Conservation (phyloP, 2,888 invertebrate species). For the Acanthoscelides obtectus region DNA sequence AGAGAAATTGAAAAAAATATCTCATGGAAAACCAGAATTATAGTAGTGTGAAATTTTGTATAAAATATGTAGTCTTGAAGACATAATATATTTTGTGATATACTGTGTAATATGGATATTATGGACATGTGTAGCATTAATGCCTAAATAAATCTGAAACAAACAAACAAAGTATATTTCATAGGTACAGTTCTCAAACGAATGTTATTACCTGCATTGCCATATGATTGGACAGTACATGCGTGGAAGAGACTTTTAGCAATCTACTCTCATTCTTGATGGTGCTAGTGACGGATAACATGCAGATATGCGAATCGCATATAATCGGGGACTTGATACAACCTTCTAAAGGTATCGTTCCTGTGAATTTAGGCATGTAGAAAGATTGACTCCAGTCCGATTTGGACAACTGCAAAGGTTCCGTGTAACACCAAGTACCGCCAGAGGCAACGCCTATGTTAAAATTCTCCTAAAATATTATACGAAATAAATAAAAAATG, state of each 20-base stretch:
- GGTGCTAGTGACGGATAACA: conserved; percentile 61
- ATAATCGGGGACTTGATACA: conserved; percentile 51
- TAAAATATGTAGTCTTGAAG: no score
- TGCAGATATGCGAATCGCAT: conserved; percentile 45
- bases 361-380: conserved; percentile 59
- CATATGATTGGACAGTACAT: conserved; percentile 59
- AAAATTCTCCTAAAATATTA: conserved; percentile 50
- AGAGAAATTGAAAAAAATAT: no score
- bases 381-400: conserved; percentile 58
- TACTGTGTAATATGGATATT: no score
- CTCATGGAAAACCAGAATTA: no score
- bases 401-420: conserved; percentile 54
- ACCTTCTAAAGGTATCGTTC: conserved; percentile 58
- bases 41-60: no score
- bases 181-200: no score
- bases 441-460: conserved; percentile 55
- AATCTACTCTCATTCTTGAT: conserved; percentile 63
- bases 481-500: no score
- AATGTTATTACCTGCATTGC: conserved; percentile 41
- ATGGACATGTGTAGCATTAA: no score
- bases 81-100: no score
- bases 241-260: conserved; percentile 59
- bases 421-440: conserved; percentile 49
- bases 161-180: no score
- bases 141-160: no score